Percentiles rank a stretch among this genome's conserved stretches.
phyloP scores from a whole-genome alignment of 2,888 invertebrate species.

The Chloromyia formosa region DNA sequence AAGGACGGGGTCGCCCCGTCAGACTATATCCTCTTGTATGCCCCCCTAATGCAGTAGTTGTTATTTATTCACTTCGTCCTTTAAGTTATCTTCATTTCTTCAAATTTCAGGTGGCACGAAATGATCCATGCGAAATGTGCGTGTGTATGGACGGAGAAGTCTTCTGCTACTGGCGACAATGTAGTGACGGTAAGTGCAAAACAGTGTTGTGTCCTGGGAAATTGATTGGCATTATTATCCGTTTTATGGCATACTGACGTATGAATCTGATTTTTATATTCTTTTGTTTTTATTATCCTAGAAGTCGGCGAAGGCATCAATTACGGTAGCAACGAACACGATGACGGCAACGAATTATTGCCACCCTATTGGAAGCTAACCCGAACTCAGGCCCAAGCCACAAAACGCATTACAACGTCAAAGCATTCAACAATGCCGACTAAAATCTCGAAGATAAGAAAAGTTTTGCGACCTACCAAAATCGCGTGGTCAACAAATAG shows the following conservation, averaged over 20 bases:
- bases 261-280: neutral
- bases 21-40: slow-evolving; percentile 2
- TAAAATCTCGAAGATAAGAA: slow-evolving; percentile 9
- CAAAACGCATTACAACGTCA: neutral
- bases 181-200: slow-evolving; percentile 52
- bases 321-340: slow-evolving; percentile 15
- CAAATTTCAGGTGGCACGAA: slow-evolving; percentile 68
- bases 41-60: neutral
- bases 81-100: slow-evolving; percentile 44
- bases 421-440: neutral
- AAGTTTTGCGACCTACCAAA: slow-evolving; percentile 1
- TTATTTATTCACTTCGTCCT: slow-evolving; percentile 31
- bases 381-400: neutral
- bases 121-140: slow-evolving; percentile 71
- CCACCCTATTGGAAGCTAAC: slow-evolving; percentile 5
- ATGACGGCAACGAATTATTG: neutral
- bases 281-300: slow-evolving; percentile 13
- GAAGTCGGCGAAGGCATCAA: slow-evolving; percentile 18
- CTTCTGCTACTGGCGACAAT: slow-evolving; percentile 75
- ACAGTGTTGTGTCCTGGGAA: slow-evolving; percentile 16
- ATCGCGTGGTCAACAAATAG: slow-evolving; percentile 13
- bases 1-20: neutral
- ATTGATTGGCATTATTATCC: slow-evolving; percentile 9
- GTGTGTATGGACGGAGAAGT: slow-evolving; percentile 72
- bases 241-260: neutral